phyloP scores from a whole-genome alignment of 2,888 invertebrate genomes.

The Chydorus sphaericus region DNA sequence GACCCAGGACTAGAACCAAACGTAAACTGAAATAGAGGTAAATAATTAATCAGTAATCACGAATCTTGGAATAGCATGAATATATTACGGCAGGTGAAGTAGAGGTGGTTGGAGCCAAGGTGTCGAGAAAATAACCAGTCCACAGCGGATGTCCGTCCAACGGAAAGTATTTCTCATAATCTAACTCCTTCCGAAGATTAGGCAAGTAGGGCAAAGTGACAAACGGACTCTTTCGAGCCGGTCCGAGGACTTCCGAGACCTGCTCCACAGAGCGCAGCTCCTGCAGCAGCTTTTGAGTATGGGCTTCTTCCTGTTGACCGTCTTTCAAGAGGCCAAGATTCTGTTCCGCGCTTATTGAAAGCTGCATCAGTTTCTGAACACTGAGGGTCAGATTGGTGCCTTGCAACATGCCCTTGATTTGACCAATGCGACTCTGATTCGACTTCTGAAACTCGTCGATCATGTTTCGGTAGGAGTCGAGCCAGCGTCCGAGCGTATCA shows the following conservation, averaged over 20 bases:
- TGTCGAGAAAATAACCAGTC: too few species aligned
- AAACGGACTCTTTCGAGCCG: not conserved
- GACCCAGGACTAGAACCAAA: too few species aligned
- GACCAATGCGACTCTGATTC: not conserved
- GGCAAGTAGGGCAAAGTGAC: not conserved
- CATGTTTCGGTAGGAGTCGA: not conserved
- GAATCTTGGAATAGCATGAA: too few species aligned
- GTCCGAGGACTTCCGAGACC: not conserved
- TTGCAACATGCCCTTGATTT: not conserved
- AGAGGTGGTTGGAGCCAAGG: too few species aligned
- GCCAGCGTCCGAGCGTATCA: not conserved
- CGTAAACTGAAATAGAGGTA: too few species aligned
- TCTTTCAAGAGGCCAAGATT: not conserved
- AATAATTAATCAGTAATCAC: too few species aligned
- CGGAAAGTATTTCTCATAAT: not conserved
- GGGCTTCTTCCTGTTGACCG: not conserved
- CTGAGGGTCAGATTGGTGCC: not conserved
- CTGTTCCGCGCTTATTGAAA: not conserved
- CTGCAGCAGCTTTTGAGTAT: not conserved
- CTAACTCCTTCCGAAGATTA: not conserved
- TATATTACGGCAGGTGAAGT: too few species aligned
- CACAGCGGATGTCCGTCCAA: too few species aligned
- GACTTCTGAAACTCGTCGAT: not conserved
- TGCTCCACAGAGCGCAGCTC: not conserved
- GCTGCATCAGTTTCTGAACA: not conserved